Conservation (phyloP, 2,113 vertebrate genomes). For the Ahaetulla prasina region DNA sequence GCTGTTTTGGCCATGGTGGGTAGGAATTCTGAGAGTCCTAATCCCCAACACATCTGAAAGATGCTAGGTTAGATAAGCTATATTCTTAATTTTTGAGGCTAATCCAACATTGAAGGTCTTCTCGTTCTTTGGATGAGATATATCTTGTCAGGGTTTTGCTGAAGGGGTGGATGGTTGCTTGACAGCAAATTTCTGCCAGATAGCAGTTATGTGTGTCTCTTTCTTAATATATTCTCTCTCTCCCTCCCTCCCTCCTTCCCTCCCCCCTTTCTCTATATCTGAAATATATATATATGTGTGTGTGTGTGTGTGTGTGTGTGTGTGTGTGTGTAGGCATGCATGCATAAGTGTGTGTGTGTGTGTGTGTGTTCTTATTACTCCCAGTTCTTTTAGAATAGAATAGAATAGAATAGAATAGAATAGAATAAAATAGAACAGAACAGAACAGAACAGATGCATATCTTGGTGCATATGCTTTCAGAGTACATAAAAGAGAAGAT, state of each 20-base stretch:
- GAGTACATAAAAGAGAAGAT: too few relatives aligned
- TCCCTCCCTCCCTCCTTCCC: too few relatives aligned
- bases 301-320: too few relatives aligned
- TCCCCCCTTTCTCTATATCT: too few relatives aligned
- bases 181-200: not conserved
- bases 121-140: not conserved
- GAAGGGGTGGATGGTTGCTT: not conserved
- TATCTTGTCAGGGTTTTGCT: not conserved
- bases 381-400: slow-evolving; percentile 16
- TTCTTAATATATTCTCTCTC: not conserved
- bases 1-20: not conserved
- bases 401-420: too few relatives aligned
- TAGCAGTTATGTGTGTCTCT: not conserved
- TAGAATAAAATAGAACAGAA: too few relatives aligned
- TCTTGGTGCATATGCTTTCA: too few relatives aligned
- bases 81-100: not conserved
- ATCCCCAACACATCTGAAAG: not conserved
- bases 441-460: too few relatives aligned
- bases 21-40: not conserved
- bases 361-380: not conserved
- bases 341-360: accelerated
- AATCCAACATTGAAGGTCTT: not conserved
- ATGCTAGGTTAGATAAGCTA: not conserved
- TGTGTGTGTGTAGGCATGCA: accelerated
- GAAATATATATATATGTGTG: too few relatives aligned